Base-by-base conservation (phyloP, 2,113 vertebrate species). In the Callocephalon fimbriatum region DNA sequence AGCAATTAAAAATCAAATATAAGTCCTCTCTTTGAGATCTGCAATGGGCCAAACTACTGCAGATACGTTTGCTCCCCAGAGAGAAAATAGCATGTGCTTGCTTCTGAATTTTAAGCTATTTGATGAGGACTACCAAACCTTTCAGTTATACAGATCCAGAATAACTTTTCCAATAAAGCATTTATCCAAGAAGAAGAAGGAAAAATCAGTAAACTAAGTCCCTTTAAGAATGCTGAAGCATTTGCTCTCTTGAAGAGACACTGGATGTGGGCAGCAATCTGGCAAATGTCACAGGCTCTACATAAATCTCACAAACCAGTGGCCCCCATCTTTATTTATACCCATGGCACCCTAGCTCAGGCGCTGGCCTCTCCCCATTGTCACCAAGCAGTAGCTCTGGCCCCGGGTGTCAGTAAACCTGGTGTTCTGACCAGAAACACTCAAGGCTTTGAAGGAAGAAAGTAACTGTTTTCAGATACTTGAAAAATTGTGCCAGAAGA, bases 81-180 rank as follows among this genome's bases (percentile, higher is more conserved):
- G n/a, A 56, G 10, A 63, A 35, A 35, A 48, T 0, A 0, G 8
- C 16, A 12, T 5, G 15, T 42, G 9, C 15, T 86, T 47, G 32
- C 15, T 40, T 79, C 35, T 65, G 32, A 59, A n/a, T 61, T 88
- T 86, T 48, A 54, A 65, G 29, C 15, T 78, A 15, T 50, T 48
- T 1, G 0, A 7, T 26, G 38, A 72, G 26, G 22, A 44, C 17
- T 31, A 7, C 22, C 6, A 48, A 83, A 59, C 6, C 22, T 76
- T 22, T 42, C 26, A 23, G 14, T 44, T 76, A 15, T 11, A 68
- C 1, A 6, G 50, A 61, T 56, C 72, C 44, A 47, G 25, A 67
- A 5, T 45, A n/a, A 65, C 1, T 86, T 94, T 91, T 76, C n/a
- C 21, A 56, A 6, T 29, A 80, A 68, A 88, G 2, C 9, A 35